Evolutionary conservation across 2,113 vertebrate genomes (phyloP), one percentile per base, ranked within the genome.

Genomic region (Pyxicephalus adspersus): DNA sequence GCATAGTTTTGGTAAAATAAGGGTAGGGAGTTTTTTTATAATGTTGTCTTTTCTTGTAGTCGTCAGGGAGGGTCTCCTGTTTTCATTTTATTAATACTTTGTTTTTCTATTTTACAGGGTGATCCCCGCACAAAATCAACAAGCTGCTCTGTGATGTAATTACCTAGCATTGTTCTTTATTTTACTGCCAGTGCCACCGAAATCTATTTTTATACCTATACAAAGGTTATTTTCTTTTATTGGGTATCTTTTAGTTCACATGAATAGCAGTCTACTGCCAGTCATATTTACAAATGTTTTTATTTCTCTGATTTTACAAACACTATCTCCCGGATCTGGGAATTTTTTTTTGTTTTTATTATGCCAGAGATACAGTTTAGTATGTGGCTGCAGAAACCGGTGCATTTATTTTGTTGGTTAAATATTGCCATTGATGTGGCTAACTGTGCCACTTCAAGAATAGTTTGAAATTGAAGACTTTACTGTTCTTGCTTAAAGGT

Each of bases 141-240:
- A 91, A 96, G 97, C 86, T 99, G 97, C 85, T 83, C 84, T 57
- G 87, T 99, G 84, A 99, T 99, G 97, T 99, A 98, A 85, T 84
- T n/a, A 64, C 84, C n/a, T 38, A 83, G 26, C 29, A 60, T 1
- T 15, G 78, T 25, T 29, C 57, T 80, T 84, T 84, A 86, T 83
- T 68, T 80, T 81, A 84, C 77, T 85, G 89, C 85, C 89, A 92
- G 88, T 93, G 91, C 88, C 91, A 90, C 91, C 89, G 89, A 91
- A 88, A 90, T 89, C 88, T 93, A 92, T 92, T 77, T 68, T 80
- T 71, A 26, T 79, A 79, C 19, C 3, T 22, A 50, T 20, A 15
- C 50, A 50, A 19, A 16, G n/a, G 34, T 68, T 20, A 20, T 68
- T 55, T 73, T 58, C 19, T 20, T 57, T 73, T 71, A n/a, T 65